Percentiles rank a stretch among this genome's conserved stretches.
phyloP scores from a whole-genome alignment of 1,140 invertebrate species.

The Hestina assimilis region DNA sequence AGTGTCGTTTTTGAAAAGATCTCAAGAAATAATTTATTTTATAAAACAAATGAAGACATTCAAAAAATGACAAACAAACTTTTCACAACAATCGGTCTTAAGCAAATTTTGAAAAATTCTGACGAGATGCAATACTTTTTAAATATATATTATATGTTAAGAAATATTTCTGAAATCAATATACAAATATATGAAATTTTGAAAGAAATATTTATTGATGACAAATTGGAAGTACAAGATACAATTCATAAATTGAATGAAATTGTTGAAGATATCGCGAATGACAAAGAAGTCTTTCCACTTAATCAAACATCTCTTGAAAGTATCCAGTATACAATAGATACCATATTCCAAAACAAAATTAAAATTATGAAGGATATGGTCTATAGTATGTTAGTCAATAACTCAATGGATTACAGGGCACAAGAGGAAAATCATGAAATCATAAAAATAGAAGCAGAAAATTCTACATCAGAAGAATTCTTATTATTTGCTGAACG shows the following conservation, averaged over 20 bases:
- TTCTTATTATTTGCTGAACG: not conserved
- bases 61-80: constrained; percentile 29
- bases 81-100: constrained; percentile 16
- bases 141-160: constrained; percentile 15
- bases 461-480: not conserved
- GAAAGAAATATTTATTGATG: not conserved
- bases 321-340: not conserved
- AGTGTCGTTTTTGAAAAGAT: not conserved
- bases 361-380: not conserved
- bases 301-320: not conserved
- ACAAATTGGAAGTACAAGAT: not conserved
- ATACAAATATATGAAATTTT: constrained; percentile 4
- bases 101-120: constrained; percentile 12
- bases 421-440: not conserved
- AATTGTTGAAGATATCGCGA: not conserved
- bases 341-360: not conserved
- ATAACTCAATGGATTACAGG: too few relatives aligned
- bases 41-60: constrained; percentile 20
- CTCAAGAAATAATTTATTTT: not conserved
- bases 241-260: not conserved
- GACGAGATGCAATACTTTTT: constrained; percentile 6
- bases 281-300: not conserved
- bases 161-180: constrained; percentile 17
- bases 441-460: not conserved
- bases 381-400: not conserved